Evolutionary conservation across 2,888 invertebrate species (phyloP).

Genomic region (Drosophila mayaguana): DNA sequence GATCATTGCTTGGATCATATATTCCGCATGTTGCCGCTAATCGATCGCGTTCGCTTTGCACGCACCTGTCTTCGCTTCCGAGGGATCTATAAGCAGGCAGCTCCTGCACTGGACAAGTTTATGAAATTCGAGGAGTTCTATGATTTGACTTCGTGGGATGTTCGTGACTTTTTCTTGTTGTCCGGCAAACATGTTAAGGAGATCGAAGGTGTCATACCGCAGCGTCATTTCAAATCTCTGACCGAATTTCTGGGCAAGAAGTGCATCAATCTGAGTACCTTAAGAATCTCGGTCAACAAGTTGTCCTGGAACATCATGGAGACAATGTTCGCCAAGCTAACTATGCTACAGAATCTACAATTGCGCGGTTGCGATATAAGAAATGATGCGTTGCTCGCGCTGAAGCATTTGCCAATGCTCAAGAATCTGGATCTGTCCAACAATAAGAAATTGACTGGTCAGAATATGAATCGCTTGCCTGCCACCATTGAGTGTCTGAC

Average conservation of each 20-base stretch:
- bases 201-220: constrained; percentile 36
- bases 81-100: constrained; percentile 38
- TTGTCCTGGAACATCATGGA: constrained; percentile 6
- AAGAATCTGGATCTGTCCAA: constrained; percentile 41
- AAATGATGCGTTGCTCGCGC: constrained; percentile 15
- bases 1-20: constrained; percentile 68
- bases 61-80: constrained; percentile 63
- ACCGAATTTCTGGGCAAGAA: constrained; percentile 29
- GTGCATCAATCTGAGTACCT: constrained; percentile 26
- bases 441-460: constrained; percentile 32
- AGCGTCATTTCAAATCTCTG: constrained; percentile 22
- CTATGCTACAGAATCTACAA: constrained; percentile 23
- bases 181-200: constrained; percentile 37
- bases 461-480: constrained; percentile 21
- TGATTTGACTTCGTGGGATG: constrained; percentile 62
- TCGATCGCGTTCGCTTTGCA: constrained; percentile 67
- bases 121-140: constrained; percentile 26
- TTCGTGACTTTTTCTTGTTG: constrained; percentile 62
- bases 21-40: constrained; percentile 21
- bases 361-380: constrained; percentile 30
- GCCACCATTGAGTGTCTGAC: constrained; percentile 30
- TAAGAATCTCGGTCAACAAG: constrained; percentile 19
- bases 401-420: constrained; percentile 32
- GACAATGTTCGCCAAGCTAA: constrained; percentile 32
- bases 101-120: constrained; percentile 35